Evolutionary conservation across 2,888 invertebrate genomes (phyloP), one percentile per base, ranked within the genome.

Genomic region (Eupithecia inturbata): DNA sequence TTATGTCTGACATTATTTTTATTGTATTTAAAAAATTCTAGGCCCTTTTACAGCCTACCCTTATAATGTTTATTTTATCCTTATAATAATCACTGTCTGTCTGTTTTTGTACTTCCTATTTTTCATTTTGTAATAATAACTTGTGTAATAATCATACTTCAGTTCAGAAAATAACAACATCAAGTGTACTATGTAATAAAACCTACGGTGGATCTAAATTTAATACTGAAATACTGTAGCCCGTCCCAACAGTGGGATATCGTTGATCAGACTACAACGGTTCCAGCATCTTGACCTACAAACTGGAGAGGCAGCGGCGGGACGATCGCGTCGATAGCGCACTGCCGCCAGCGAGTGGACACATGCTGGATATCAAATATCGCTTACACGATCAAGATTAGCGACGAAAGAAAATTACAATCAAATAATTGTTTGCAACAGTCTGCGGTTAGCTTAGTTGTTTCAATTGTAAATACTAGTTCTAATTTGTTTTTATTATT

Each of bases 291-390:
- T 72, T 72, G 75, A 75, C 75, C 75, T 70, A 75, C 45, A 70
- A 73, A 72, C 31, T 72, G 67, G 67, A 75, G 74, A 33, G 82
- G 81, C 77, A 76, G 79, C 73, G 81, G 79, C 73, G 81, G 79
- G 64, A 64, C 89, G 93, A 92, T 92, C 91, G 89, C 82, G 80
- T 85, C 87, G 92, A 93, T 92, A 92, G 88, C 84, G 84, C 86
- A 74, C 88, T 87, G 89, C 83, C 33, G 68, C 28, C 49, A 36
- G 64, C 64, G 62, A 16, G n/a, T 39, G 3, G 22, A 39, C 66
- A 66, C 39, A 66, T 39, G 39, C 22, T 19, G 2, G 62, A 19
- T 62, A 62, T 62, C 62, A 31, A 28, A 62, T 62, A 62, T 62
- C 62, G 31, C 19, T 62, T 31, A 62, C 62, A 31, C 31, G 31